Conservation (phyloP, 2,113 vertebrate species). For the Myocastor coypus region DNA sequence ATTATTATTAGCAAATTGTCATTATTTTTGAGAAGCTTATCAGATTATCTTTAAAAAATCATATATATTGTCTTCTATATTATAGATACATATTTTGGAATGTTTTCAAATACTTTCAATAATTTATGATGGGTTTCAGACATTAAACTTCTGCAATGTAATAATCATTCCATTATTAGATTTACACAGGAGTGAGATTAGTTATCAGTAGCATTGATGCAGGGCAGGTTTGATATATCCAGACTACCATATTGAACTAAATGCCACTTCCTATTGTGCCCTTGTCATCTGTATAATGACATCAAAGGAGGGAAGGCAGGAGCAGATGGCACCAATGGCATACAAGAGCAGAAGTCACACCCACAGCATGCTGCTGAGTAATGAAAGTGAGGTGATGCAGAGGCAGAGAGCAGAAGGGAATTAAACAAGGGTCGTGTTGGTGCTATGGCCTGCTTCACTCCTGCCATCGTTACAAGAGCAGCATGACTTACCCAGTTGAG, state of each 20-base stretch:
- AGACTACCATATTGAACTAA: slow-evolving; percentile 67
- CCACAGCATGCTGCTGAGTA: slow-evolving; percentile 71
- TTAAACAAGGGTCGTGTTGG: slow-evolving; percentile 35
- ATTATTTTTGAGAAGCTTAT: slow-evolving; percentile 46
- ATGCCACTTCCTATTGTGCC: slow-evolving; percentile 69
- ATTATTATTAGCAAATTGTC: slow-evolving; percentile 44
- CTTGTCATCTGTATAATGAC: slow-evolving; percentile 76
- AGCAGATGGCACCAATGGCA: slow-evolving; percentile 76
- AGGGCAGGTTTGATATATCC: background rate
- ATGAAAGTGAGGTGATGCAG: slow-evolving; percentile 58
- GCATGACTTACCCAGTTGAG: background rate
- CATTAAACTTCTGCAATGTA: slow-evolving; percentile 11
- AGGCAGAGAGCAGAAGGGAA: slow-evolving; percentile 69
- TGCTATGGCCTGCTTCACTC: background rate
- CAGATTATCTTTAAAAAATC: slow-evolving; percentile 30
- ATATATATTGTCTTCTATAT: background rate
- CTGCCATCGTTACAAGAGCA: background rate
- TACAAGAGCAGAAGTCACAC: slow-evolving; percentile 75
- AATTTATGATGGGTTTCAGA: slow-evolving; percentile 34
- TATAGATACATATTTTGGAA: background rate
- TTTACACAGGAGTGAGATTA: slow-evolving; percentile 48
- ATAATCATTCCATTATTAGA: slow-evolving; percentile 31
- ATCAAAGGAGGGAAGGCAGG: slow-evolving; percentile 75
- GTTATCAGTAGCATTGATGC: background rate
- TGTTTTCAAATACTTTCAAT: background rate